phyloP scores from a whole-genome alignment of 2,797 vertebrate species.

The Pelochelys cantorii region DNA sequence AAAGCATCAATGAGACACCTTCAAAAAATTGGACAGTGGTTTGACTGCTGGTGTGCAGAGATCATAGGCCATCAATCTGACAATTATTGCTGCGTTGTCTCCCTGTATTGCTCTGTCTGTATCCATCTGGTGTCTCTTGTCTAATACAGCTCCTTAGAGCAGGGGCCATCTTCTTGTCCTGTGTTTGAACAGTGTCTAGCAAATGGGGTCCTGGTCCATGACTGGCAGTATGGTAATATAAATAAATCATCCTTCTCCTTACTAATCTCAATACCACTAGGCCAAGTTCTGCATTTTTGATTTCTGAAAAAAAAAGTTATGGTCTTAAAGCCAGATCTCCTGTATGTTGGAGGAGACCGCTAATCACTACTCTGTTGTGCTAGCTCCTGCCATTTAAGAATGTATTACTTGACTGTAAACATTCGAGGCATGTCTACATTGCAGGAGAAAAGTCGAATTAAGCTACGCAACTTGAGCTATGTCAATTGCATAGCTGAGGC shows the following conservation, averaged over 20 bases:
- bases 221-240: not conserved
- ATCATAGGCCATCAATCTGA: not conserved
- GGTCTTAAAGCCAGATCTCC: not conserved
- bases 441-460: too few species aligned
- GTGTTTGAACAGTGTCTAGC: not conserved
- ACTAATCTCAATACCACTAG: not conserved
- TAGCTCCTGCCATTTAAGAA: not conserved
- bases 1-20: not conserved
- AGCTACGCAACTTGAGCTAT: too few species aligned
- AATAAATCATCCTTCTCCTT: too few species aligned
- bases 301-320: not conserved
- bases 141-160: not conserved
- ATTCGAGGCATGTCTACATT: too few species aligned
- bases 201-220: not conserved
- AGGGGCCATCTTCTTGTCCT: not conserved
- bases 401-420: not conserved
- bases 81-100: not conserved
- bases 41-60: not conserved
- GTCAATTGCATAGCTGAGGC: too few species aligned
- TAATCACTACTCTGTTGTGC: not conserved
- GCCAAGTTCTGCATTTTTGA: not conserved
- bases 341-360: not conserved
- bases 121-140: not conserved
- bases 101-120: not conserved
- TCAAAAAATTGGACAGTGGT: not conserved